These are phyloP conservation scores for Quiscalus mexicanus DNA, from an alignment of 2,113 vertebrate species.

Conservation along the genomic window DNA sequence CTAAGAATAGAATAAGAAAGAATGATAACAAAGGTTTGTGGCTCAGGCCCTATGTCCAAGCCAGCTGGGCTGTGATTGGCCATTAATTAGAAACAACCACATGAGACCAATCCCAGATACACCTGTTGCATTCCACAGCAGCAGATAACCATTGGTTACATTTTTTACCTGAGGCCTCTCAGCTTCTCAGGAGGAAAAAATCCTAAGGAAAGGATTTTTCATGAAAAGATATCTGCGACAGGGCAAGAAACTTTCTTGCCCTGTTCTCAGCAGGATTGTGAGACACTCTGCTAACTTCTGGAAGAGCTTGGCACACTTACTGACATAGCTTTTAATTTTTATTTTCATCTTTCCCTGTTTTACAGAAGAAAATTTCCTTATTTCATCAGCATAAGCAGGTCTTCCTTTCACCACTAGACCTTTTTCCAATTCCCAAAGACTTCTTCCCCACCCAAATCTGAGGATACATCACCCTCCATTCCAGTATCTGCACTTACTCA, in stretches of 20 bases:
- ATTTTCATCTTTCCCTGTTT: background rate
- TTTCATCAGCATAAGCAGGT: background rate
- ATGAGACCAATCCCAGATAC: too few species aligned
- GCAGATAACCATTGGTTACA: too few species aligned
- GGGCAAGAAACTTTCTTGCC: background rate
- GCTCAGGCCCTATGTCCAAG: too few species aligned
- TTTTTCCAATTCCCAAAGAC: background rate
- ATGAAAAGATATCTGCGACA: too few species aligned
- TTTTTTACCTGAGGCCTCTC: too few species aligned
- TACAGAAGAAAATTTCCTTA: background rate
- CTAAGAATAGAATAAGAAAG: too few species aligned
- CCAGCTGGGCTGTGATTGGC: too few species aligned
- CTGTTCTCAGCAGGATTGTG: background rate
- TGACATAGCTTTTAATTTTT: background rate
- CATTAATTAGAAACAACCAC: too few species aligned
- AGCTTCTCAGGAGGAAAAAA: too few species aligned
- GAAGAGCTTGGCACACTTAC: background rate
- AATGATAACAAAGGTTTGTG: too few species aligned
- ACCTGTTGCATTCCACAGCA: too few species aligned
- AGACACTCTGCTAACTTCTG: background rate
- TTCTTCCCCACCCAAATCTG: background rate
- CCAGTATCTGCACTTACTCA: background rate
- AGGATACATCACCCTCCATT: background rate
- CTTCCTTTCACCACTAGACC: background rate
- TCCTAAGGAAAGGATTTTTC: too few species aligned